Conservation (phyloP, 2,888 invertebrate genomes). For the Tanytarsus gracilentus region DNA sequence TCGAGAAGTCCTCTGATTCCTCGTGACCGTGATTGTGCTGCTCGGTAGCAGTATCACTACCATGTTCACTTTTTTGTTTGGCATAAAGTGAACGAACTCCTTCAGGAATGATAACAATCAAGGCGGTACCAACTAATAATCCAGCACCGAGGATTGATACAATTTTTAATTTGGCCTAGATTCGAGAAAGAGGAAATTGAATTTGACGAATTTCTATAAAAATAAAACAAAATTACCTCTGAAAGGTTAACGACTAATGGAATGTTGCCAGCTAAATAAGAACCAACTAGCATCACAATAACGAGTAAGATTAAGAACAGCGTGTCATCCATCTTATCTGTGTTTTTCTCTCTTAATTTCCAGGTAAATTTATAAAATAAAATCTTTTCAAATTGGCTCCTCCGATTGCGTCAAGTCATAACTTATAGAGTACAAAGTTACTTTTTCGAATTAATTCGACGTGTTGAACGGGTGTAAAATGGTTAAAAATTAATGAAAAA, state of each 20-base stretch:
- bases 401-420: background rate
- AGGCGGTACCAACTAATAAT: slow-evolving; percentile 89
- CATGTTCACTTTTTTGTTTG: slow-evolving; percentile 34
- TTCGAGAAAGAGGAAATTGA: slow-evolving; percentile 35
- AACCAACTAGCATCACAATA: slow-evolving; percentile 91
- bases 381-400: too few relatives aligned
- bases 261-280: slow-evolving; percentile 89
- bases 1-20: slow-evolving; percentile 36
- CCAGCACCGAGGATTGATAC: slow-evolving; percentile 96
- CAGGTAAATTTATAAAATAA: too few relatives aligned
- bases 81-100: slow-evolving; percentile 78
- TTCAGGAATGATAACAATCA: slow-evolving; percentile 97
- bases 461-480: background rate
- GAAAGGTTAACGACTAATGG: slow-evolving; percentile 90
- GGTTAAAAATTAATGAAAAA: background rate
- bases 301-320: slow-evolving; percentile 72
- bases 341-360: too few relatives aligned
- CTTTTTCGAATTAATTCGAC: background rate
- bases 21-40: slow-evolving; percentile 34
- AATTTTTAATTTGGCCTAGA: slow-evolving; percentile 84
- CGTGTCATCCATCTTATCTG: slow-evolving; percentile 67
- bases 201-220: slow-evolving; percentile 18
- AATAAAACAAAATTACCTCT: slow-evolving; percentile 57
- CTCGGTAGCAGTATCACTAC: slow-evolving; percentile 10
- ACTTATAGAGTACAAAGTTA: background rate